Conservation (phyloP, 1,140 invertebrate species). For the Eulimnadia texana region DNA sequence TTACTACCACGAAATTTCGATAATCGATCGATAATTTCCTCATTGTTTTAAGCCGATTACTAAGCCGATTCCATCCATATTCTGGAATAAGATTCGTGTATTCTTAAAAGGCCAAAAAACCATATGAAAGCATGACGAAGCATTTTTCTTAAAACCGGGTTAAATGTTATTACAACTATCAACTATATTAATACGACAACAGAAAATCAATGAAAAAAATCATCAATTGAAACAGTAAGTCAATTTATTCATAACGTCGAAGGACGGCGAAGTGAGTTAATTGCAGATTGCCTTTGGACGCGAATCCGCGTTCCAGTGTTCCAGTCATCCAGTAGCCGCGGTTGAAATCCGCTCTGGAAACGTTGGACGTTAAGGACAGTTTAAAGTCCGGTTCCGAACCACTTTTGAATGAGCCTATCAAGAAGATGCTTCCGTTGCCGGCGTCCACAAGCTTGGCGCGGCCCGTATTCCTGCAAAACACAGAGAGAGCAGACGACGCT, state of each 20-base stretch:
- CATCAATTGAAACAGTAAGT: too few species aligned
- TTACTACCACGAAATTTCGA: too few species aligned
- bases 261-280: constrained; percentile 76
- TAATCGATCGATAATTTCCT: too few species aligned
- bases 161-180: too few species aligned
- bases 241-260: constrained; percentile 26
- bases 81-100: too few species aligned
- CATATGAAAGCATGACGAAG: too few species aligned
- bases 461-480: constrained; percentile 45
- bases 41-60: too few species aligned
- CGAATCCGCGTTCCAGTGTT: constrained; percentile 54
- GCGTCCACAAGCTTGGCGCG: constrained; percentile 63
- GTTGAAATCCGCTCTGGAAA: constrained; percentile 65
- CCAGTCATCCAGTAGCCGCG: constrained; percentile 78
- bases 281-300: constrained; percentile 40
- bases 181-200: too few species aligned
- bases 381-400: constrained; percentile 52
- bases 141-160: too few species aligned
- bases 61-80: too few species aligned
- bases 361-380: constrained; percentile 59
- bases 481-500: background rate
- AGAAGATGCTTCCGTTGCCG: constrained; percentile 53
- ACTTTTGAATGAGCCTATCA: constrained; percentile 65
- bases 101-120: too few species aligned
- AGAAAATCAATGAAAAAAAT: too few species aligned